These are phyloP conservation scores for Lycophotia porphyrea DNA, from an alignment of 2,888 invertebrate genomes.

Conservation along the genomic window DNA sequence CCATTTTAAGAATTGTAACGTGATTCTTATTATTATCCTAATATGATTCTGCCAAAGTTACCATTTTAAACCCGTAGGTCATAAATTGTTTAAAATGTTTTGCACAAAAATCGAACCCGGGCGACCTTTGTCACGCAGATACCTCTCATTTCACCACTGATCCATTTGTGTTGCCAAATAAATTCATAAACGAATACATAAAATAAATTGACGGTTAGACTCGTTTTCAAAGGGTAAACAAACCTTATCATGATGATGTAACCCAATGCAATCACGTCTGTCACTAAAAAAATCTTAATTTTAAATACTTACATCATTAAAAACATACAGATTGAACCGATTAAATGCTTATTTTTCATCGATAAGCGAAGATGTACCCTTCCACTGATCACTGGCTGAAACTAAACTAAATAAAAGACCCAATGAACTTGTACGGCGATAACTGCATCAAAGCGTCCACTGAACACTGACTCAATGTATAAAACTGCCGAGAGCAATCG, in stretches of 20 bases:
- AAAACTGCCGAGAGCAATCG: constrained; percentile 76
- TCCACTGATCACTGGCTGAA: constrained; percentile 49
- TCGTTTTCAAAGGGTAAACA: neutral
- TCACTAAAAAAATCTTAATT: constrained; percentile 10
- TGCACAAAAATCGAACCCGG: neutral
- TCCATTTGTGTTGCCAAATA: constrained; percentile 9
- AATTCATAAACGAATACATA: neutral
- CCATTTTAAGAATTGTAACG: too few species aligned
- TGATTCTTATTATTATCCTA: too few species aligned
- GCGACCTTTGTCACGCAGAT: neutral
- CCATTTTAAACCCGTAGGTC: too few species aligned
- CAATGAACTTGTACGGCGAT: constrained; percentile 65
- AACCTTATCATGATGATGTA: constrained; percentile 30
- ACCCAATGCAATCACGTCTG: constrained; percentile 2
- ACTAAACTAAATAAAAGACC: constrained; percentile 45
- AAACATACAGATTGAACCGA: constrained; percentile 31
- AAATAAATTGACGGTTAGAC: neutral
- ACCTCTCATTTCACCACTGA: neutral
- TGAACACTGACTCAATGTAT: constrained; percentile 75
- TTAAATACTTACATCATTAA: constrained; percentile 6
- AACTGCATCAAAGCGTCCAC: constrained; percentile 67
- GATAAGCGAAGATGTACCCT: constrained; percentile 49
- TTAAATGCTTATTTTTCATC: constrained; percentile 39
- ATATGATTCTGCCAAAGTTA: too few species aligned
- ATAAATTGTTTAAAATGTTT: too few species aligned